phyloP scores from a whole-genome alignment of 2,797 vertebrate genomes.

The Microchirus variegatus region DNA sequence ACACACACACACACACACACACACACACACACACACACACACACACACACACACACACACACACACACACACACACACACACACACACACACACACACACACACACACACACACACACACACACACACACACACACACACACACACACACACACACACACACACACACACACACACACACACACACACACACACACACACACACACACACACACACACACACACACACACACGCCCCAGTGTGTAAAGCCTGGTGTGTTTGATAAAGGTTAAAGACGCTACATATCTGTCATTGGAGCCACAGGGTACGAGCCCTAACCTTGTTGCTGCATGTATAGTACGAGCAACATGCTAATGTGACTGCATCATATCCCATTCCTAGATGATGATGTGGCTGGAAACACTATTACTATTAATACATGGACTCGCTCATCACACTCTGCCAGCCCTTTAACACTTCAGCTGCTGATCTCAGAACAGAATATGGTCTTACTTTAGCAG shows the following conservation, averaged over 20 bases:
- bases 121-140: slow-evolving; percentile 14
- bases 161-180: slow-evolving; percentile 12
- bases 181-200: slow-evolving; percentile 15
- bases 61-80: slow-evolving; percentile 15
- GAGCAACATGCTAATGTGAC: slow-evolving; percentile 46
- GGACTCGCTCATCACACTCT: not conserved
- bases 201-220: slow-evolving; percentile 14
- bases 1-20: slow-evolving; percentile 14
- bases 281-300: slow-evolving; percentile 32
- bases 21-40: slow-evolving; percentile 13
- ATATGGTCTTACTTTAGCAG: not conserved
- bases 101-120: slow-evolving; percentile 17
- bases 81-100: slow-evolving; percentile 16
- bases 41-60: slow-evolving; percentile 12
- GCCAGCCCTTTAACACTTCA: slow-evolving; percentile 9
- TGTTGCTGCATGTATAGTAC: not conserved
- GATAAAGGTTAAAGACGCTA: slow-evolving; percentile 52
- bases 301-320: slow-evolving; percentile 33
- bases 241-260: slow-evolving; percentile 30
- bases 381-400: slow-evolving; percentile 28
- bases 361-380: slow-evolving; percentile 30
- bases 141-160: slow-evolving; percentile 13
- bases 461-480: not conserved
- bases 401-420: slow-evolving; percentile 19
- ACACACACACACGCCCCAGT: slow-evolving; percentile 11